Conservation (phyloP, 2,797 vertebrate genomes). For the Intellagama lesueurii region DNA sequence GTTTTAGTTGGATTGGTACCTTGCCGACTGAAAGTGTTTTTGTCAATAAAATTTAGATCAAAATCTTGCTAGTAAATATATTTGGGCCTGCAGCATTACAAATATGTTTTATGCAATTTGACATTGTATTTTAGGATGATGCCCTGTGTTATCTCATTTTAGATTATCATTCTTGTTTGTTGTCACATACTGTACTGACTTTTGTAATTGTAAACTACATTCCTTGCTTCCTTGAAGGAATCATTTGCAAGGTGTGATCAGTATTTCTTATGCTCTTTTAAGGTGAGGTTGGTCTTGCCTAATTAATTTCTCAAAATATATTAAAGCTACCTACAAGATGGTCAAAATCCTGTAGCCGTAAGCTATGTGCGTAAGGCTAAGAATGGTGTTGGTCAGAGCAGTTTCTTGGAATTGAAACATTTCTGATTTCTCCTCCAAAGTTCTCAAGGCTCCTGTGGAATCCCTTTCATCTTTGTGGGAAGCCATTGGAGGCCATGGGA, state of each 20-base stretch:
- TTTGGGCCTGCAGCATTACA: background rate
- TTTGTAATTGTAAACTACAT: background rate
- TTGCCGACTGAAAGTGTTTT: background rate
- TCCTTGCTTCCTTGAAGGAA: background rate
- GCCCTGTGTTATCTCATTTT: background rate
- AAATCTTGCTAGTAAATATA: background rate
- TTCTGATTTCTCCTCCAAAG: no score
- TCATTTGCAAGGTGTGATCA: background rate
- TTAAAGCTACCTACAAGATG: conserved; percentile 49
- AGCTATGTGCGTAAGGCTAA: no score
- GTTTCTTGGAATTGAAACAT: no score
- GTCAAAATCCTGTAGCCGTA: no score
- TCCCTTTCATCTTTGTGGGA: no score
- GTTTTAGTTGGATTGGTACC: background rate
- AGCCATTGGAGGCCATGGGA: no score
- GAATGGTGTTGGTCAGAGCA: no score
- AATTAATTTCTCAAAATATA: conserved; percentile 18
- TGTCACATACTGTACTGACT: background rate
- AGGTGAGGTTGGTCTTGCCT: background rate
- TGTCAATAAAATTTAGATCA: background rate
- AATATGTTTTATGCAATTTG: no score
- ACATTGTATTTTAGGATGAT: background rate
- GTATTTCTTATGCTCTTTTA: background rate
- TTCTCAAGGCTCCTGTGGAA: no score
- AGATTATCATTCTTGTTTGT: background rate